Percentiles rank a stretch among this genome's conserved stretches.
These are phyloP conservation scores for Rotaria socialis DNA, from an alignment of 2,888 invertebrate genomes.

Conservation along the genomic window DNA sequence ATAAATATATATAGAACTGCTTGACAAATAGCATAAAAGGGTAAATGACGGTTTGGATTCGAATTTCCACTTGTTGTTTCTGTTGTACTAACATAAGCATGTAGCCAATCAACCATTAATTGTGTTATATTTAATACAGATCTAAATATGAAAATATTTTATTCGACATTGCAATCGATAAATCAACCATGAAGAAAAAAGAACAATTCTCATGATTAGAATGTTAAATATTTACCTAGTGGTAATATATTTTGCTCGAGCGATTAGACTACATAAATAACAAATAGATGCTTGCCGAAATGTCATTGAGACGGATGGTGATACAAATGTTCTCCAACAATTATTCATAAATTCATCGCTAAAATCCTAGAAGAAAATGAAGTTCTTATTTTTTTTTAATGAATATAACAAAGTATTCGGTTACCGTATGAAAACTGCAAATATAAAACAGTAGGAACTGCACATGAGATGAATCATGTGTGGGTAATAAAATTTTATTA, in stretches of 20 bases:
- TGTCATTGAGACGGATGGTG: slow-evolving; percentile 67
- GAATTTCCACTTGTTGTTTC: slow-evolving; percentile 61
- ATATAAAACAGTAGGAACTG: slow-evolving; percentile 74
- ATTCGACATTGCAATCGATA: too few species aligned
- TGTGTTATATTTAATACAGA: slow-evolving; percentile 67
- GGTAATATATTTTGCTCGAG: slow-evolving; percentile 68
- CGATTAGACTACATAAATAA: slow-evolving; percentile 72
- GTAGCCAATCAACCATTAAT: slow-evolving; percentile 76
- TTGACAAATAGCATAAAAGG: slow-evolving; percentile 87
- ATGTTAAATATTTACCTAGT: slow-evolving; percentile 62
- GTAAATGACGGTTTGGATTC: slow-evolving; percentile 71
- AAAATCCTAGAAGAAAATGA: slow-evolving; percentile 50
- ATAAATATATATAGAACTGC: slow-evolving; percentile 84
- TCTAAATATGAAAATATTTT: slow-evolving; percentile 58
- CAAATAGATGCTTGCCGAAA: slow-evolving; percentile 70
- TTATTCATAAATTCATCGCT: slow-evolving; percentile 69
- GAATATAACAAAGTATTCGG: neutral
- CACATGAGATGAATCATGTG: slow-evolving; percentile 74
- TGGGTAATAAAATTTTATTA: slow-evolving; percentile 75
- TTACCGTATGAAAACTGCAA: slow-evolving; percentile 67
- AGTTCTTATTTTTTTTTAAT: too few species aligned
- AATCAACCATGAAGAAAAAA: too few species aligned
- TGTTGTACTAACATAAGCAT: slow-evolving; percentile 69
- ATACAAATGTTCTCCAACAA: slow-evolving; percentile 71
- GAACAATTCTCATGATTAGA: too few species aligned